Evolutionary conservation across 1,140 invertebrate species (phyloP), one percentile per base, ranked within the genome.

Genomic region (Neodiprion pinetum): DNA sequence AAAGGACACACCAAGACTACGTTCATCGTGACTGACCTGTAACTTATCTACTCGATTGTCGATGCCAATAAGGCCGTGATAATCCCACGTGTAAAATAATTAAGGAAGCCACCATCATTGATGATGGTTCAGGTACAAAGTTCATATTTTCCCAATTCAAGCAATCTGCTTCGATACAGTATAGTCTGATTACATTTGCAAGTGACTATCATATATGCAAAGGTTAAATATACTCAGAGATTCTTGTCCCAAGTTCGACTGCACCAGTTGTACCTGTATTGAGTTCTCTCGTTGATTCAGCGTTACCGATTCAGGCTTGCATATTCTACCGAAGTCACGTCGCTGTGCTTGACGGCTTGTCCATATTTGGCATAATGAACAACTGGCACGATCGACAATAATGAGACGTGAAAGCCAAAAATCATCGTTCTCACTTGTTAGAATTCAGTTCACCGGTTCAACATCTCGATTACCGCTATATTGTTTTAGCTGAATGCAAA

Each of bases 181-280:
- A 61, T 61, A 61, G 53, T 61, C 53, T 61, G 53, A 17, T 61
- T 61, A 61, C n/a, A 9, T 61, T 17, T 17, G n/a, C 53, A 61
- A 14, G 9, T 61, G 53, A 61, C 11, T 61, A 61, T 61, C 1
- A 40, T 17, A 5, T 61, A 74, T 69, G 65, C 73, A 77, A 65
- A 49, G 70, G 72, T 76, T 49, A 76, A 76, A 76, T 50, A 72
- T 67, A 70, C 75, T 78, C 72, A 76, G 74, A 76, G 69, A 76
- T 78, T 70, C 67, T 50, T 67, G 50, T 12, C 47, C 40, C 14
- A 75, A 53, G 70, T 75, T 66, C 65, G 48, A 70, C 49, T 76
- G 40, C 49, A 76, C 17, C 76, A 74, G 69, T 50, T 68, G 72
- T 72, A 67, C 40, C 65, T 40, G 28, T 40, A 40, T 74, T 50